Evolutionary conservation across 2,888 invertebrate genomes (phyloP), one percentile per base, ranked within the genome.

Genomic region (Meghimatium bilineatum): DNA sequence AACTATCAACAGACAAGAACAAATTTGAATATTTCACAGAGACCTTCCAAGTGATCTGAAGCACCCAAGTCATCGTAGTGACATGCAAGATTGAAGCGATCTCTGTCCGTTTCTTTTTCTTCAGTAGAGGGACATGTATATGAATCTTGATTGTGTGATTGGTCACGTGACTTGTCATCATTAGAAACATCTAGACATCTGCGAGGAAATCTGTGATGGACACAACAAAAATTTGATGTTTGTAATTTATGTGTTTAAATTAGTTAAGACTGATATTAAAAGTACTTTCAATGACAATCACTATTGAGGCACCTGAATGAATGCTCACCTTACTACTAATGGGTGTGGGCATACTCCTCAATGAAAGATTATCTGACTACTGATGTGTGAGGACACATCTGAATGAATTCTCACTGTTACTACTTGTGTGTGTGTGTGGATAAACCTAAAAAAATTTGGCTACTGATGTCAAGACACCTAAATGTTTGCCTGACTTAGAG

Each of bases 11-110:
- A 44, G 44, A 5, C 5, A n/a, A 17, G 20, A 3, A 60, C 26
- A n/a, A 12, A 44, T 5, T 44, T 44, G 12, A 44, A 36, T n/a
- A n/a, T 78, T 34, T 75, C 34, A 56, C 75, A 29, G 32, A 75
- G 56, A n/a, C 56, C 75, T 56, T 34, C 52, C 56, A 56, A 56
- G 32, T 75, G 75, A 52, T n/a, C n/a, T 23, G 63, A 60, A 26
- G 63, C n/a, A 63, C 23, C 36, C 77, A 29, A 36, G 29, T 36
- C 63, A 1, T n/a, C 63, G n/a, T 34, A 26, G 12, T 26, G 36
- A 60, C 36, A 60, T 10, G 60, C 60, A 14, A 77, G 60, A 14
- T 1, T 60, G 14, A 77, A 36, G 38, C 38, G n/a, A 36, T 77
- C 77, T n/a, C 38, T 29, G 14, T 79, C 79, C 44, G 29, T 17